Evolutionary conservation across 2,888 invertebrate species (phyloP).

Genomic region (Serripes groenlandicus): DNA sequence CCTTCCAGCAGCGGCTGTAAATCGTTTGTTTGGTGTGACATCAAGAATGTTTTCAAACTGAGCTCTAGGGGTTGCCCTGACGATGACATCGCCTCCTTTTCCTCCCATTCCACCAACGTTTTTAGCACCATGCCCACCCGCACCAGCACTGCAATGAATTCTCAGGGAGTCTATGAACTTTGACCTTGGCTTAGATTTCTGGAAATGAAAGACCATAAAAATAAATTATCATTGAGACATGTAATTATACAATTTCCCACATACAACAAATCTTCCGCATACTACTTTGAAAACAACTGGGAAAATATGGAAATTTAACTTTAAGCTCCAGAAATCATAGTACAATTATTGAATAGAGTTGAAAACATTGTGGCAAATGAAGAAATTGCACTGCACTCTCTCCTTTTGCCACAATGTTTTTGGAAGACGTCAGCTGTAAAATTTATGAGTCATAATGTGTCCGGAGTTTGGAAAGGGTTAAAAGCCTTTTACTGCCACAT

Average conservation of each 20-base stretch:
- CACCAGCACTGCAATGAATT: slow-evolving; percentile 93
- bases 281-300: too few species aligned
- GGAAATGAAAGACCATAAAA: too few species aligned
- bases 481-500: too few species aligned
- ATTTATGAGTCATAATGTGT: too few species aligned
- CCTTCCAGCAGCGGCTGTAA: slow-evolving; percentile 91
- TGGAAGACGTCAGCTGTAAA: neutral
- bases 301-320: too few species aligned
- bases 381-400: neutral
- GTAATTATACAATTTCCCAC: too few species aligned
- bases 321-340: too few species aligned
- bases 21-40: slow-evolving; percentile 88
- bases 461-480: too few species aligned
- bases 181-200: neutral
- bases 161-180: slow-evolving; percentile 93
- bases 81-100: slow-evolving; percentile 94
- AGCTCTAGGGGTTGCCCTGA: slow-evolving; percentile 86
- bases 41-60: slow-evolving; percentile 84
- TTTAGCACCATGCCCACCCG: slow-evolving; percentile 92
- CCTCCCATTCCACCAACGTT: slow-evolving; percentile 96
- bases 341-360: too few species aligned
- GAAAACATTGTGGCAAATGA: neutral
- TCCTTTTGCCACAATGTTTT: neutral
- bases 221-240: too few species aligned
- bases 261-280: too few species aligned